Evolutionary conservation across 1,140 invertebrate species (phyloP), one percentile per base, ranked within the genome.

Genomic region (Drosophila lacertosa): DNA sequence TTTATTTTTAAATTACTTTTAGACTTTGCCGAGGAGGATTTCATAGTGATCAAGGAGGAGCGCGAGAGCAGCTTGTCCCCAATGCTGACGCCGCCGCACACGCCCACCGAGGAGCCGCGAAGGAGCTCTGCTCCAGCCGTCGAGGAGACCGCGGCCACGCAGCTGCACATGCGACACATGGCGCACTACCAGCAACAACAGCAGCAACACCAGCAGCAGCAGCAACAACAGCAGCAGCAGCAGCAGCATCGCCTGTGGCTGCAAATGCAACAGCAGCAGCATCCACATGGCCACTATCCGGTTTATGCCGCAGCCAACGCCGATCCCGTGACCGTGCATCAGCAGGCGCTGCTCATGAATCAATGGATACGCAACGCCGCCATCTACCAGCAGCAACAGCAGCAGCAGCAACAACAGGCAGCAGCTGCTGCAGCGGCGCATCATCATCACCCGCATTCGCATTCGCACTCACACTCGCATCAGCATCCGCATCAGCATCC

Each of bases 361-460:
- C 95, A 95, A 68, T 96, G 95, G 94, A 92, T 96, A 29, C 92
- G 95, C 72, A 95, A 93, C 60, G 95, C 94, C 0, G 94, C 95
- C 1, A 74, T 95, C 5, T 93, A 94, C 71, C 94, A 94, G 54
- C 93, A 94, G 16, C 91, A 92, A 4, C 90, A 93, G 11, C 86
- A 90, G 20, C 80, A 88, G 29, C 50, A 66, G 5, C 92, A 66
- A 45, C 68, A 71, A 5, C 51, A 57, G 37, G 32, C 92, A 60
- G 16, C 76, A 77, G 39, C 75, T 54, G 55, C 80, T 54, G 42
- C 82, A 71, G 24, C 88, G 45, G 33, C 70, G 2, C 44, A 47
- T 3, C 77, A 70, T 48, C 47, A 37, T 13, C 69, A 58, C 32
- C 65, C 55, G 9, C 60, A 60, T 9, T 35, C 63, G 3, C 73